A percentile compares a stretch with the other conserved stretches of the same genome.
These are phyloP conservation scores for Papilio helenus DNA, from an alignment of 1,140 invertebrate species.

Conservation along the genomic window DNA sequence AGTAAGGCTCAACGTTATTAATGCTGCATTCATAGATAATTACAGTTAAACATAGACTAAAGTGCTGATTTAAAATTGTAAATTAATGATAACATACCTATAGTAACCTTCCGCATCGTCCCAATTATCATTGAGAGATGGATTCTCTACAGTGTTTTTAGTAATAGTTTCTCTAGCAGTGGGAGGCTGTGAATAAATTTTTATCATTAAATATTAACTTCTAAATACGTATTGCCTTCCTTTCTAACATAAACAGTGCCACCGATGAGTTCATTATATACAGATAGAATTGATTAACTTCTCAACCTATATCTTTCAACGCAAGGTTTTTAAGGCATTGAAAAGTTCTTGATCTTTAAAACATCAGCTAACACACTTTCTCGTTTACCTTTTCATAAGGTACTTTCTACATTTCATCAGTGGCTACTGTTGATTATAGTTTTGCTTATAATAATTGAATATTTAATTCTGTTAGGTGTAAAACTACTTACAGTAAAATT, in stretches of 20 bases:
- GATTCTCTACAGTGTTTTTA: constrained; percentile 91
- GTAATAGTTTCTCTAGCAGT: constrained; percentile 88
- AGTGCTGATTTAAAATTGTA: neutral
- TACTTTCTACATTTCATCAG: too few species aligned
- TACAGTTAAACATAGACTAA: constrained; percentile 5
- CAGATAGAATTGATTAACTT: too few species aligned
- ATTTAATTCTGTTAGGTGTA: neutral
- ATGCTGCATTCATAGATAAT: neutral
- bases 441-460: too few species aligned
- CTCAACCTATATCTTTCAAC: too few species aligned
- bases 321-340: too few species aligned
- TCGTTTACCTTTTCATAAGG: too few species aligned
- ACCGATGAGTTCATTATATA: too few species aligned
- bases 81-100: constrained; percentile 62
- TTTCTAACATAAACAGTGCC: neutral
- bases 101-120: constrained; percentile 98
- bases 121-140: constrained; percentile 98
- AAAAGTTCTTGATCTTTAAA: too few species aligned
- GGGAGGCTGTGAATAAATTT: constrained; percentile 84
- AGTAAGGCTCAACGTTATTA: too few species aligned
- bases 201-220: neutral
- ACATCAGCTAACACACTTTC: too few species aligned
- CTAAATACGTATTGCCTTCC: neutral
- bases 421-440: too few species aligned
- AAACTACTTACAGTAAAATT: constrained; percentile 90